Base-by-base conservation (phyloP, 2,113 vertebrate genomes). In the Nematolebias whitei region DNA sequence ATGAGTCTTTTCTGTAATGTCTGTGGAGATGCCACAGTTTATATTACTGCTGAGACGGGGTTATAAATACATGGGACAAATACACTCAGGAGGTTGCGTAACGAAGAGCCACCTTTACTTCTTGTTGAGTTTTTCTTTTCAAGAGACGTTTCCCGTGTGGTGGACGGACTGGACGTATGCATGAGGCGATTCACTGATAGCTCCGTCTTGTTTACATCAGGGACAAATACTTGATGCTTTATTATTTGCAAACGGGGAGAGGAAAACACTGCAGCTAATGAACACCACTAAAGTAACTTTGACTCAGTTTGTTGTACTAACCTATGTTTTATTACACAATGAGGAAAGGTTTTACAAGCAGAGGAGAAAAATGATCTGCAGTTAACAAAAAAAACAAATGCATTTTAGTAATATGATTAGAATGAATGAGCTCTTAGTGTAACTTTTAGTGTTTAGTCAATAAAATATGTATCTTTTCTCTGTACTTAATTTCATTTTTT, bases 31-130 rank as follows among this genome's bases (percentile, higher is more conserved):
- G 18, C 69, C 64, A 54, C 22, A 79, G 82, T 83, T 84, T 85
- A 87, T 78, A 55, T 74, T 76, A 78, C 60, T 70, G 47, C 82
- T 73, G 29, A 64, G 51, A 44, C 26, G 23, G 1, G 14, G 80
- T 71, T 90, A 82, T 85, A 85, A 88, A 83, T 86, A 88, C 58
- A 44, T 12, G 18, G 47, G 2, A 73, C 74, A 87, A 87, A 88
- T 81, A 79, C 61, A 57, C 49, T 51, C 67, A 67, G 71, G 78
- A 87, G 83, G 75, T 84, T 85, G 69, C 44, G 9, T 74, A 85
- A 89, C 58, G 50, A 73, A 71, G 54, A 59, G 49, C 8, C 68
- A 54, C 45, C 20, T 71, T 70, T 61, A 71, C 62, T 51, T 14
- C 4, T 61, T 43, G 19, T 18, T 18, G 59, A 66, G n/a, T 48